These are phyloP conservation scores for Apistogramma diplotaenia DNA, from an alignment of 2,113 vertebrate genomes.

Conservation along the genomic window DNA sequence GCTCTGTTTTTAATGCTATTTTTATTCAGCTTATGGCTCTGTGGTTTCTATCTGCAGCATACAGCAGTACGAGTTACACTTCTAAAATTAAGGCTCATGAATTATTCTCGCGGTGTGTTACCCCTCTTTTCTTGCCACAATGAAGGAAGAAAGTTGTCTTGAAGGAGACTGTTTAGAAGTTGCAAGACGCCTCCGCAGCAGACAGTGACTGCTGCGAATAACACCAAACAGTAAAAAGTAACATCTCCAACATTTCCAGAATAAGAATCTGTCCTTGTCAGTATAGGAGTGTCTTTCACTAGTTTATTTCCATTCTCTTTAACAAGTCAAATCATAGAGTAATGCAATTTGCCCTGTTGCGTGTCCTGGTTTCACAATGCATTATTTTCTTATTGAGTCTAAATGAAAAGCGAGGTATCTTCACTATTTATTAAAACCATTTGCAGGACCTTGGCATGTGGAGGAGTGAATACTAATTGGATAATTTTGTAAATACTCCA, in stretches of 20 bases:
- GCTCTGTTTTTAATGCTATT: constrained; percentile 40
- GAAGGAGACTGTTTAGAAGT: constrained; percentile 17
- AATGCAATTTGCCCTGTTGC: no score
- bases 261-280: not conserved
- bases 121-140: constrained; percentile 3
- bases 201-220: not conserved
- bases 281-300: not conserved
- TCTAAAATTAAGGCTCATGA: constrained; percentile 66
- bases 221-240: not conserved
- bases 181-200: not conserved
- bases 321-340: not conserved
- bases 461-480: not conserved
- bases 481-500: not conserved
- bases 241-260: not conserved
- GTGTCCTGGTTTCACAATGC: not conserved
- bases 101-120: constrained; percentile 54
- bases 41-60: constrained; percentile 24
- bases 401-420: not conserved
- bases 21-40: constrained; percentile 20
- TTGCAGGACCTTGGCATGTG: not conserved
- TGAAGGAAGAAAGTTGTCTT: constrained; percentile 13
- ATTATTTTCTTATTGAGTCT: not conserved
- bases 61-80: constrained; percentile 23
- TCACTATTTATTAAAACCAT: not conserved
- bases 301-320: not conserved